Percentiles rank a stretch among this genome's conserved stretches.
Evolutionary conservation across 2,797 vertebrate genomes (phyloP).

Genomic region (Galagoides demidoff): DNA sequence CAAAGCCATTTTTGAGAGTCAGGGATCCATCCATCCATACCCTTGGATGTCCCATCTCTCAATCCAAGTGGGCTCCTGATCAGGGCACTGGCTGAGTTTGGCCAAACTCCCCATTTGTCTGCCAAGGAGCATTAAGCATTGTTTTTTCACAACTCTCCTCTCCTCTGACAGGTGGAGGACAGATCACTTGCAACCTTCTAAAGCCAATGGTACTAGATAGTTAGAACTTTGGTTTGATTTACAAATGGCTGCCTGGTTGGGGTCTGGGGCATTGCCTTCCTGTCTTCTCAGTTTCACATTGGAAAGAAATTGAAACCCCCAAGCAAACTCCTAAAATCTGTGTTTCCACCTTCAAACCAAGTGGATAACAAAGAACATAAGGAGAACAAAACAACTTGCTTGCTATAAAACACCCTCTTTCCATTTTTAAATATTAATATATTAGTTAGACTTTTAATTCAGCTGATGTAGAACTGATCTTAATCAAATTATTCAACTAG

Average conservation of each 20-base stretch:
- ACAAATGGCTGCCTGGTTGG: background rate
- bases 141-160: background rate
- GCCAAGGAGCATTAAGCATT: background rate
- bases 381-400: background rate
- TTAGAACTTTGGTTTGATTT: background rate
- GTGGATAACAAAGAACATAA: background rate
- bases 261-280: background rate
- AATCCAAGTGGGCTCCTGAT: background rate
- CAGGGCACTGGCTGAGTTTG: background rate
- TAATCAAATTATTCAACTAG: background rate
- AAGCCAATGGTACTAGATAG: background rate
- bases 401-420: background rate
- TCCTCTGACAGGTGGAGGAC: background rate
- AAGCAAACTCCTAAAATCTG: background rate
- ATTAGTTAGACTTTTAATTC: background rate
- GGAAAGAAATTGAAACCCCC: background rate
- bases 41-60: background rate
- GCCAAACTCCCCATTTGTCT: background rate
- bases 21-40: background rate
- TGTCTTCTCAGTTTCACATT: background rate
- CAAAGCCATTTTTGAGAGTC: background rate
- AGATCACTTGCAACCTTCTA: background rate
- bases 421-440: background rate
- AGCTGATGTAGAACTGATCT: background rate
- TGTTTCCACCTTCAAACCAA: background rate